Evolutionary conservation across 2,113 vertebrate genomes (phyloP), one percentile per base, ranked within the genome.

Genomic region (Sinocyclocheilus anophthalmus): DNA sequence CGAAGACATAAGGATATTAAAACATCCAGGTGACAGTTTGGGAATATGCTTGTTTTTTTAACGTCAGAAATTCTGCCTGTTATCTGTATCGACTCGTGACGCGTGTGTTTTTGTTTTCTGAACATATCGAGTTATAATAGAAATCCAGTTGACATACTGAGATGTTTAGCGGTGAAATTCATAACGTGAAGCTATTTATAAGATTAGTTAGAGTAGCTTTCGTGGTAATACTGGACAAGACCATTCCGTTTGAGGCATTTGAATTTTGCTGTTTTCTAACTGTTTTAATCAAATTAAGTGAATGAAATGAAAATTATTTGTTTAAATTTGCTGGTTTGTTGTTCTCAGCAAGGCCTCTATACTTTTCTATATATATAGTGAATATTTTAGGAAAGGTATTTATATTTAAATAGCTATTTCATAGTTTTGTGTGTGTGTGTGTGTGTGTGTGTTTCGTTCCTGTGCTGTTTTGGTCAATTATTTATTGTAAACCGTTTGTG

Each of bases 11-110:
- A 18, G 48, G 53, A 59, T 79, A 13, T 13, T 26, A 42, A 42
- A 45, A 63, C 57, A 18, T 26, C 33, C 24, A 81, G 78, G 78
- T 79, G 65, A 81, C 37, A 16, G 78, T 63, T 45, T n/a, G 30
- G 77, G 55, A 45, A 61, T 2, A 8, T 78, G 50, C 39, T 4
- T 53, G 75, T 77, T 65, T 65, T 42, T 37, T 65, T 42, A 16
- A 45, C 18, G 59, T 14, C 63, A 45, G 13, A 63, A 16, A 42
- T 26, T 0, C 6, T 16, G 13, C 57, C 4, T 16, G 78, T 48
- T 63, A 39, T 63, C 22, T 16, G 30, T 79, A n/a, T 22, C n/a
- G 33, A 5, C 57, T 24, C 11, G 78, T 63, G 57, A 81, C 22
- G 78, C 45, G 24, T 63, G 39, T 1, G 26, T 78, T 14, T 53